A percentile compares a stretch with the other conserved stretches of the same genome.
phyloP scores from a whole-genome alignment of 2,113 vertebrate species.

The Burhinus oedicnemus region DNA sequence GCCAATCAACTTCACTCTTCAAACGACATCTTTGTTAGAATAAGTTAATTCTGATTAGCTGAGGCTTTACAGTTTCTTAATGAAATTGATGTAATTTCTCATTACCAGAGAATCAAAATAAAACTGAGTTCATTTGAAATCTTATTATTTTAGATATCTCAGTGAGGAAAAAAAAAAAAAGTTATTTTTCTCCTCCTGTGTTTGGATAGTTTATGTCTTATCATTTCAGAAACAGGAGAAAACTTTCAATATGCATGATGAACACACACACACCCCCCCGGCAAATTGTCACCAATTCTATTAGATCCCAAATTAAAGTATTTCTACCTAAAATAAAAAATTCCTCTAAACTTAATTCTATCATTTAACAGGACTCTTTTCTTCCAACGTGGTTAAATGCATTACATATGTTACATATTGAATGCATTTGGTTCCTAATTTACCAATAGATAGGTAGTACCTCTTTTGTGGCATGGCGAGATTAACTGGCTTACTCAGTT shows the following conservation, averaged over 20 bases:
- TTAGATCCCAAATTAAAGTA: neutral
- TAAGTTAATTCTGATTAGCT: neutral
- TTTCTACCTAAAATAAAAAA: neutral
- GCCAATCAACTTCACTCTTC: neutral
- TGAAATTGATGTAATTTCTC: neutral
- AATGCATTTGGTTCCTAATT: neutral
- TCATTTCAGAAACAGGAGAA: neutral
- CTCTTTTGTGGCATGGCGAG: rapidly evolving
- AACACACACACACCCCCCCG: too few species aligned
- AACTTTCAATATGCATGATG: neutral
- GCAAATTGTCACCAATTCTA: neutral
- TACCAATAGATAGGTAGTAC: neutral
- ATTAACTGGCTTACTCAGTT: neutral
- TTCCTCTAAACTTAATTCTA: neutral
- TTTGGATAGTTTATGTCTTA: neutral
- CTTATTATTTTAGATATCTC: neutral
- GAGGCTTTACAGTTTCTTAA: neutral
- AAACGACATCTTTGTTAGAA: neutral
- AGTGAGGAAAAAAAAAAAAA: neutral
- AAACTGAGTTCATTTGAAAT: neutral
- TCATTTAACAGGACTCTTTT: neutral
- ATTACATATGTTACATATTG: neutral
- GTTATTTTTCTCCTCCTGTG: neutral
- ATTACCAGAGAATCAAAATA: neutral
- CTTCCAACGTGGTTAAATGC: neutral